Percentiles rank a stretch among this genome's conserved stretches.
These are phyloP conservation scores for Solea solea DNA, from an alignment of 2,113 vertebrate species.

Conservation along the genomic window DNA sequence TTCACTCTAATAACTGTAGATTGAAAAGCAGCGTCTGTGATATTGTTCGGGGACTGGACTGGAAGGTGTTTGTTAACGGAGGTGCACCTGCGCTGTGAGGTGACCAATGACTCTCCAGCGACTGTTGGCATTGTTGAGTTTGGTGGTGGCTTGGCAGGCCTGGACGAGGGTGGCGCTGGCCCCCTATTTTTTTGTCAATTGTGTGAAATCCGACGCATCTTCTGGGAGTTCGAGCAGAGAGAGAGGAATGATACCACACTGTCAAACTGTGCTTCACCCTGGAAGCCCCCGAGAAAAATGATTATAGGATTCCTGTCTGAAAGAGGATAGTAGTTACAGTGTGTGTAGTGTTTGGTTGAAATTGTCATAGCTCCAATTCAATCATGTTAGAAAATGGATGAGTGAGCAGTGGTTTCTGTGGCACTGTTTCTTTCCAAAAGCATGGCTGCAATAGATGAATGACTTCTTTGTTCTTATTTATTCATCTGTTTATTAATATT, in stretches of 20 bases:
- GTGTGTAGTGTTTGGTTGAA: constrained; percentile 27
- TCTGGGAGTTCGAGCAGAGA: constrained; percentile 34
- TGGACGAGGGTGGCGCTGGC: constrained; percentile 2
- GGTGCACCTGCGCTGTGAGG: constrained; percentile 11
- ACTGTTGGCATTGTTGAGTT: constrained; percentile 53
- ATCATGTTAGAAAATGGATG: constrained; percentile 34
- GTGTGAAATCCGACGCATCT: constrained; percentile 52
- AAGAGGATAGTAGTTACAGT: constrained; percentile 42
- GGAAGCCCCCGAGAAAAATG: constrained; percentile 29
- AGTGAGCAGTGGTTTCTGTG: constrained; percentile 17
- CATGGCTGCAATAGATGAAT: background rate
- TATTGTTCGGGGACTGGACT: constrained; percentile 6
- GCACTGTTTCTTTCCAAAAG: background rate
- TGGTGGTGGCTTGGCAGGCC: constrained; percentile 38
- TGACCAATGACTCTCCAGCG: constrained; percentile 25
- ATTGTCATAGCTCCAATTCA: constrained; percentile 42
- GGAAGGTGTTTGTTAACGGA: background rate
- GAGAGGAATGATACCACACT: constrained; percentile 48
- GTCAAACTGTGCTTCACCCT: constrained; percentile 46
- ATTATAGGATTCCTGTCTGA: constrained; percentile 43
- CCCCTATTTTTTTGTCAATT: constrained; percentile 59
- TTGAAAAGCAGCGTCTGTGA: constrained; percentile 49
- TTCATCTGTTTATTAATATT: constrained; percentile 3
- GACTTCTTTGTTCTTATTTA: constrained; percentile 8
- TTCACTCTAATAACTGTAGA: constrained; percentile 49